These are phyloP conservation scores for Oligia latruncula DNA, from an alignment of 2,888 invertebrate species.

Conservation along the genomic window DNA sequence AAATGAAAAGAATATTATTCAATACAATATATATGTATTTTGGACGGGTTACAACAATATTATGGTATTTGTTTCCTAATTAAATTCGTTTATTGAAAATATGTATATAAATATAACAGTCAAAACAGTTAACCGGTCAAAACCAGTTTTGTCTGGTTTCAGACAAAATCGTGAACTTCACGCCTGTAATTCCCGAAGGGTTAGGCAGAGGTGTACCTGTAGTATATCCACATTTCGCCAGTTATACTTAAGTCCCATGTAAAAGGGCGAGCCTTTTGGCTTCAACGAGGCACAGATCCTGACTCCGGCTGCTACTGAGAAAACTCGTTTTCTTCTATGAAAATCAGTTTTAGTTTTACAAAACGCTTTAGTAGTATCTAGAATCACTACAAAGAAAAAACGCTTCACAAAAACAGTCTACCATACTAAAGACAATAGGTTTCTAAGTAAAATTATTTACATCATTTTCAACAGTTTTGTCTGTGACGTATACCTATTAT, in stretches of 20 bases:
- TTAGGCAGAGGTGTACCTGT: neutral
- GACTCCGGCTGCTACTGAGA: neutral
- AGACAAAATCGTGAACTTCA: neutral
- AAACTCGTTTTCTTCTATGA: neutral
- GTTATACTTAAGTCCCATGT: neutral
- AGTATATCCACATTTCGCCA: neutral
- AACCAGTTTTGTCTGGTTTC: neutral
- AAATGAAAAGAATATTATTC: neutral
- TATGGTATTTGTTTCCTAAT: neutral
- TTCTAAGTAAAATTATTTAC: neutral
- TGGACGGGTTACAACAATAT: slow-evolving; percentile 4
- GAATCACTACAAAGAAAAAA: neutral
- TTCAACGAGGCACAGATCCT: neutral
- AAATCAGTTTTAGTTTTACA: neutral
- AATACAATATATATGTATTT: neutral
- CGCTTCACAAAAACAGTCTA: neutral
- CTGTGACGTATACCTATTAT: neutral
- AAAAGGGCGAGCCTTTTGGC: neutral
- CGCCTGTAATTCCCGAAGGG: neutral
- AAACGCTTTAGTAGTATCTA: neutral
- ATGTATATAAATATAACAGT: neutral
- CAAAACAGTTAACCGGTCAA: neutral
- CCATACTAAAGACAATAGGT: neutral
- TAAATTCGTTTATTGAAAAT: slow-evolving; percentile 7
- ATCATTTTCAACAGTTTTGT: neutral